Percentiles rank a stretch among this genome's conserved stretches.
Conservation (phyloP, 2,888 invertebrate genomes). For the Sarcophaga rosellei region DNA sequence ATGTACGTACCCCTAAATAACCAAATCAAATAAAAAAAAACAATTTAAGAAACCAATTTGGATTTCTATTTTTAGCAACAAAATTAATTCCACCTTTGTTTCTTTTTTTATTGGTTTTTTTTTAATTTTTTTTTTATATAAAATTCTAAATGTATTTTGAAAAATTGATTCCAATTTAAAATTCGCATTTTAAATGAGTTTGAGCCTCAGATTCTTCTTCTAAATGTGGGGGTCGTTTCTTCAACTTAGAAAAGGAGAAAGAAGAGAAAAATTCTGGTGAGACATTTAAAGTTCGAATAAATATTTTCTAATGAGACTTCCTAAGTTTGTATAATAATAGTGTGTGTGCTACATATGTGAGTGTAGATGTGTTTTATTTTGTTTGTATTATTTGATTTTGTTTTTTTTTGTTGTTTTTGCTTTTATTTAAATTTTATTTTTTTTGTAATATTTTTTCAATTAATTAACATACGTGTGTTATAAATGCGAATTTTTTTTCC, state of each 20-base stretch:
- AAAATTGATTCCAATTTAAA: no score
- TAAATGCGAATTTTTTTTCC: background rate
- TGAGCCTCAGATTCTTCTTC: no score
- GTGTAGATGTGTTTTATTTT: background rate
- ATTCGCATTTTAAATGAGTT: no score
- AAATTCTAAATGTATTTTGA: no score
- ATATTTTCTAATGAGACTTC: background rate
- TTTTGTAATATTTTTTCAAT: constrained; percentile 30
- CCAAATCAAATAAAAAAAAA: no score
- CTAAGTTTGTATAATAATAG: background rate
- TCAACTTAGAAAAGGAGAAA: no score
- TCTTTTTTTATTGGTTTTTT: background rate
- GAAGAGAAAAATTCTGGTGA: no score
- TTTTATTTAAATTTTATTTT: background rate
- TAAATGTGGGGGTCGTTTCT: no score
- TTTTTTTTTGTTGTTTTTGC: no score
- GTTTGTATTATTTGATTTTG: background rate
- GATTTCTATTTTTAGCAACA: background rate
- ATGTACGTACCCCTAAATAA: no score
- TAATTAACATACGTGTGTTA: constrained; percentile 51
- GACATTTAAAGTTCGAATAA: no score
- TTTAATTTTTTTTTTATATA: no score
- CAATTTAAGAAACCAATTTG: background rate
- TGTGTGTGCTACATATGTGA: background rate
- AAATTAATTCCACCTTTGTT: background rate